Base-by-base conservation (phyloP, 2,797 vertebrate genomes). In the Cheirogaleus major region DNA sequence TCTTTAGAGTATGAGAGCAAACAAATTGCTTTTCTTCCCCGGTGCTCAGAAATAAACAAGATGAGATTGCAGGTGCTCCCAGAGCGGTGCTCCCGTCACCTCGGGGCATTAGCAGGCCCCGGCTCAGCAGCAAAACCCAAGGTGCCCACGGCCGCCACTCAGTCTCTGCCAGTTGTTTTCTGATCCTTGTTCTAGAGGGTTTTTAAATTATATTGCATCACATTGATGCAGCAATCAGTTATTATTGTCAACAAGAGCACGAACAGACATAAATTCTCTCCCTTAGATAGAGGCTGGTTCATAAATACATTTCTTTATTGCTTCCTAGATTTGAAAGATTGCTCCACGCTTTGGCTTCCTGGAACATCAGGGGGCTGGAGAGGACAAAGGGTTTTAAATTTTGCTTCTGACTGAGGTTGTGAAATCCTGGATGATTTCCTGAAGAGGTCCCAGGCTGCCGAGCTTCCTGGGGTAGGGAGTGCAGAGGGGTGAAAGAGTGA, bases 1-100 rank as follows among this genome's bases (percentile, higher is more conserved):
- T 98, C 97, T 97, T 98, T 95, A 96, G 95, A 95, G 93, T 96
- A 95, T 82, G 96, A 98, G 97, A 97, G 96, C 97, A 96, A 98
- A 97, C 97, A 97, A 97, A 97, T 98, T 97, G 98, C 97, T 97
- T 97, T 98, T 98, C 97, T 96, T 97, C 93, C 96, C 89, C 0
- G 5, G 93, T n/a, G 96, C 97, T 95, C 14, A 73, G 87, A 93
- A 97, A 96, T 97, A 88, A 95, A 95, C 80, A 30, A 96, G 96
- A 95, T 70, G 96, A 97, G 93, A 91, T 89, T 76, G 96, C 93
- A 95, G 96, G 93, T 96, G 95, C 93, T 95, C 93, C 75, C 0
- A 0, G 91, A 94, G 91, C 95, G 50, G 72, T 55, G 83, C 90
- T 50, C 96, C 92, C 92, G 30, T 48, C 2, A 4, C 97, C 84